Base-by-base conservation (phyloP, 2,113 vertebrate species). In the Herpailurus yagouaroundi region DNA sequence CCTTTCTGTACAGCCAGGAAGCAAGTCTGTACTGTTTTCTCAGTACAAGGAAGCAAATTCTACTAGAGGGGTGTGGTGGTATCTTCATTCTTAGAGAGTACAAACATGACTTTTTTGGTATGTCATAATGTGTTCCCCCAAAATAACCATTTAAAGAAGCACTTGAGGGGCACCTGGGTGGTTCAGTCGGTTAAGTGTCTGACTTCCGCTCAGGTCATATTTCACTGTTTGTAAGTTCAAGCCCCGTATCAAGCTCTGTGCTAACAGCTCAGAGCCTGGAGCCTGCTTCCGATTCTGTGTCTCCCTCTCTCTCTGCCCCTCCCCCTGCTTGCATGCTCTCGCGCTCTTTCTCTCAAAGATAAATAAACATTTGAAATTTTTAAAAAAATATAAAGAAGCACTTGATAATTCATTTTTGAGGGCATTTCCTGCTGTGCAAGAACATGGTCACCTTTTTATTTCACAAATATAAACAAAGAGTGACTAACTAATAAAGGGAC, bases 131-230 rank as follows among this genome's bases (percentile, higher is more conserved):
- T 76, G 21, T 89, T 45, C 16, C 55, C 77, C 14, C 21, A 33
- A 83, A 89, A n/a, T 95, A 95, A 71, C 48, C 63, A 57, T 33
- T 64, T 93, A 45, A 89, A 91, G 80, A 95, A 84, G 33, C 89
- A 23, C 57, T 23, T 60, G 57, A 60, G 57, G 57, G 57, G 57
- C 57, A 60, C 57, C 57, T 60, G 57, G 57, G 6, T 57, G 55
- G 55, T 18, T 57, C 19, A 57, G 55, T 57, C 19, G 0, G 55
- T 57, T 57, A 19, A 57, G 55, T 7, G 18, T 57, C 55, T 57
- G 55, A 21, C 55, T 60, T 60, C 57, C 21, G 8, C 57, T 60
- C 57, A 60, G 57, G 57, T 60, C 21, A 25, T 60, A 60, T 60
- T 21, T 60, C 21, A 18, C 57, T 23, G 57, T 60, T 60, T 60